These are phyloP conservation scores for Diaprepes abbreviatus DNA, from an alignment of 2,888 invertebrate genomes.

Conservation along the genomic window DNA sequence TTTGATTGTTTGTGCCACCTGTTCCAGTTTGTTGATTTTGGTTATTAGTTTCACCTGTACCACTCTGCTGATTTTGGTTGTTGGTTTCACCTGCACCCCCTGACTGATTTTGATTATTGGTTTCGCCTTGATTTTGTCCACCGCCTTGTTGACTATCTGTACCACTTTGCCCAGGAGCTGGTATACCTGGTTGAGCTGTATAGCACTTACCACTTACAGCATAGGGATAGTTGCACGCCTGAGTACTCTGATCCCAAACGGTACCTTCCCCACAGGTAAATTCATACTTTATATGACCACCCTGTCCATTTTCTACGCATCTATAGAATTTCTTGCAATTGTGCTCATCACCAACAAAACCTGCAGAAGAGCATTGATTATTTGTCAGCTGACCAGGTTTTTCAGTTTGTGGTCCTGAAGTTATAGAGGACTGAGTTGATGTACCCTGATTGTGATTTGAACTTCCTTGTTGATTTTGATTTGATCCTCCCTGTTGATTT, in stretches of 20 bases:
- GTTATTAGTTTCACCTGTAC: background rate
- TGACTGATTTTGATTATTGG: constrained; percentile 25
- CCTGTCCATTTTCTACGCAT: constrained; percentile 77
- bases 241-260: constrained; percentile 79
- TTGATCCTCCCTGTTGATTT: constrained; percentile 18
- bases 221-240: constrained; percentile 81
- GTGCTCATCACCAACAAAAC: constrained; percentile 78
- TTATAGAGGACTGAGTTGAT: constrained; percentile 21
- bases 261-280: constrained; percentile 83
- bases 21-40: constrained; percentile 25
- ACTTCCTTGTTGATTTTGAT: constrained; percentile 14
- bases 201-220: constrained; percentile 66
- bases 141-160: background rate
- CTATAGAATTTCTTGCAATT: constrained; percentile 82
- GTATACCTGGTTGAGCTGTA: constrained; percentile 8
- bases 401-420: constrained; percentile 18
- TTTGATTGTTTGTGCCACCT: constrained; percentile 5
- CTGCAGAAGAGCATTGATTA: constrained; percentile 70
- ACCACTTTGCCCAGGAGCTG: background rate
- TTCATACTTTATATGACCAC: constrained; percentile 76
- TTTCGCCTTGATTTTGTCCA: constrained; percentile 21
- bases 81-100: background rate
- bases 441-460: constrained; percentile 33
- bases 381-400: constrained; percentile 52
- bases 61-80: background rate